phyloP scores from a whole-genome alignment of 92 coral and sea anemone genomes.

The Parazoanthus darwini region DNA sequence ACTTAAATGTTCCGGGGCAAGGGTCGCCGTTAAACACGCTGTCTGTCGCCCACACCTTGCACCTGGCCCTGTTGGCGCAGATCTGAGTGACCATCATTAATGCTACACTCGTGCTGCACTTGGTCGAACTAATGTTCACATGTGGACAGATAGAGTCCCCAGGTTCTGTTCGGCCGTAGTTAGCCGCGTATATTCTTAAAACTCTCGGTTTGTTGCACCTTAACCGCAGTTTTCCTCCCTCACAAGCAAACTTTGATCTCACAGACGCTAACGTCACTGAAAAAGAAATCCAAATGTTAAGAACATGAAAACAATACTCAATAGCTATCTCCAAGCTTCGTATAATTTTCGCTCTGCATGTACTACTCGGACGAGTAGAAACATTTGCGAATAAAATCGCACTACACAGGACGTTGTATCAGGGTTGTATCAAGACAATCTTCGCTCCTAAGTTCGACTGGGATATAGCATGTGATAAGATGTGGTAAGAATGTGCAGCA shows the following conservation, averaged over 20 bases:
- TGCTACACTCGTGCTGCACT: constrained; percentile 49
- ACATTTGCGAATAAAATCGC: too few species aligned
- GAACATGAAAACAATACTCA: neutral
- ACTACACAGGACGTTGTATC: neutral
- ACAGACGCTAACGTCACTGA: constrained; percentile 22
- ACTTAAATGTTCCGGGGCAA: too few species aligned
- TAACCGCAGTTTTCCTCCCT: constrained; percentile 62
- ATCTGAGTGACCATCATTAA: constrained; percentile 42
- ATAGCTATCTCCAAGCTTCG: too few species aligned
- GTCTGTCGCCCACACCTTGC: constrained; percentile 60
- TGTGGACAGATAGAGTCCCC: constrained; percentile 69
- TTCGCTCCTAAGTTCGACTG: neutral
- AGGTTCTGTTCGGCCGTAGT: constrained; percentile 73
- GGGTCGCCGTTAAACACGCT: constrained; percentile 62
- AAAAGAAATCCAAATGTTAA: neutral
- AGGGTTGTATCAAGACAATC: neutral
- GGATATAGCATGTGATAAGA: too few species aligned
- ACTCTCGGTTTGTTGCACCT: constrained; percentile 48
- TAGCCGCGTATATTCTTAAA: constrained; percentile 59
- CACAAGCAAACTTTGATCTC: constrained; percentile 62
- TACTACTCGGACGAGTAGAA: too few species aligned
- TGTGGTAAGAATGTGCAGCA: too few species aligned
- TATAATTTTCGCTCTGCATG: too few species aligned
- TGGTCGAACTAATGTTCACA: constrained; percentile 48
- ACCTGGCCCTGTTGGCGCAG: constrained; percentile 57